Conservation (phyloP, 1,140 invertebrate genomes). For the Eulimnadia texana region DNA sequence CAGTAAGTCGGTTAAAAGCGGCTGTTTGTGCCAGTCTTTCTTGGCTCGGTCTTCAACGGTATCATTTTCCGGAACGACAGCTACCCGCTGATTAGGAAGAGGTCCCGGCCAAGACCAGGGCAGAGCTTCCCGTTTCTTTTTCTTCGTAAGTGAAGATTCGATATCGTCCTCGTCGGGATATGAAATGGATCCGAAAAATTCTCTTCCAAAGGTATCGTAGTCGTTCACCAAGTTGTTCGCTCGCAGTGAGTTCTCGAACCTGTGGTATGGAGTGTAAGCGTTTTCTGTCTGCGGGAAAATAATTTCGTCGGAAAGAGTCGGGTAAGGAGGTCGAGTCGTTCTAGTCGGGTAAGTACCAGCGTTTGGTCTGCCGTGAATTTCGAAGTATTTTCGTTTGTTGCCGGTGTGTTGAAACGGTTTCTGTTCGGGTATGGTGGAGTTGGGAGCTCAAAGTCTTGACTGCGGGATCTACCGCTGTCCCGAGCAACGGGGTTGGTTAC, state of each 20-base stretch:
- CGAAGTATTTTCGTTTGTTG: neutral
- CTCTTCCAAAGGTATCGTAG: neutral
- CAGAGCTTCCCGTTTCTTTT: neutral
- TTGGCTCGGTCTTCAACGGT: neutral
- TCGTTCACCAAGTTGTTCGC: neutral
- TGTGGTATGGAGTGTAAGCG: neutral
- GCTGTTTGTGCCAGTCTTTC: neutral
- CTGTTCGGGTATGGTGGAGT: neutral
- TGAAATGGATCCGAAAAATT: neutral
- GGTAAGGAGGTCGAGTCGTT: neutral
- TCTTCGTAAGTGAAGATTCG: neutral
- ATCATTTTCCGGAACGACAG: neutral
- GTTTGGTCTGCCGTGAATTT: neutral
- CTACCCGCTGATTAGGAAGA: neutral
- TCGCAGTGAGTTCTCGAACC: neutral
- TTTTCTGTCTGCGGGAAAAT: neutral
- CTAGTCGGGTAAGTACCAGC: neutral
- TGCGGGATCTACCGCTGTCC: neutral
- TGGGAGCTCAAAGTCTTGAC: neutral
- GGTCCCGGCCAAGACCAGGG: neutral
- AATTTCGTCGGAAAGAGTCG: neutral
- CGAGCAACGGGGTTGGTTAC: slow-evolving; percentile 1
- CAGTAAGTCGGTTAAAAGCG: neutral
- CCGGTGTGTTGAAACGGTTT: neutral
- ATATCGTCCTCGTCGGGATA: neutral